Percentiles rank a stretch among this genome's conserved stretches.
Evolutionary conservation across 2,113 vertebrate genomes (phyloP).

Genomic region (Megaleporinus macrocephalus): DNA sequence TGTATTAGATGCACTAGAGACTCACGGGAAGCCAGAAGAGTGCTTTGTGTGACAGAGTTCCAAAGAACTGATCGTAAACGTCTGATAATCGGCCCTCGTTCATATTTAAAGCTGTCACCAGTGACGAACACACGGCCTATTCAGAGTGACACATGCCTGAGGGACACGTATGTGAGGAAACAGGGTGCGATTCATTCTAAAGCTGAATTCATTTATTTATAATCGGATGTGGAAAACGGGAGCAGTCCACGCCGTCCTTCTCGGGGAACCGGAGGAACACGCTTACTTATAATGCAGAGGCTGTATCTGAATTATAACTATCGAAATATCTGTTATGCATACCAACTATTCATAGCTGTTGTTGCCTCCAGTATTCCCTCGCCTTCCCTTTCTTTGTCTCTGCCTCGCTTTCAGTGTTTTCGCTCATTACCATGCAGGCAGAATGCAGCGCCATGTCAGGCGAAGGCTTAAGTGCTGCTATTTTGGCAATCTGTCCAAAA

Average conservation of each 20-base stretch:
- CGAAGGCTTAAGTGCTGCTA: slow-evolving; percentile 37
- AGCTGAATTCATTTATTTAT: neutral
- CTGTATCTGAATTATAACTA: slow-evolving; percentile 16
- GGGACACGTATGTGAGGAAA: no score
- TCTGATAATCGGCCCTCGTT: no score
- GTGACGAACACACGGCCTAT: neutral
- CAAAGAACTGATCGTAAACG: no score
- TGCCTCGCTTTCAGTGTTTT: neutral
- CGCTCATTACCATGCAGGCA: slow-evolving; percentile 31
- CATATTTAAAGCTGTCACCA: no score
- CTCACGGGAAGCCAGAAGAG: no score
- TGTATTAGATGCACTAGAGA: no score
- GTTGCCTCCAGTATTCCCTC: neutral
- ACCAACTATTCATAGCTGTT: slow-evolving; percentile 20
- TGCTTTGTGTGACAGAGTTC: no score
- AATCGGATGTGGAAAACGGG: neutral
- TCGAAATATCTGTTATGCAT: slow-evolving; percentile 11
- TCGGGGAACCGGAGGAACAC: neutral
- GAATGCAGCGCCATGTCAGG: slow-evolving; percentile 32
- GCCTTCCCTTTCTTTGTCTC: slow-evolving; percentile 16
- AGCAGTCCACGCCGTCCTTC: neutral
- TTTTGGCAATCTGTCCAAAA: slow-evolving; percentile 44
- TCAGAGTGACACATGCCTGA: no score
- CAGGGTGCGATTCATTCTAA: neutral
- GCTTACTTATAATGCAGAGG: slow-evolving; percentile 5